Evolutionary conservation across 2,797 vertebrate species (phyloP).

Genomic region (Meriones psammophilus): DNA sequence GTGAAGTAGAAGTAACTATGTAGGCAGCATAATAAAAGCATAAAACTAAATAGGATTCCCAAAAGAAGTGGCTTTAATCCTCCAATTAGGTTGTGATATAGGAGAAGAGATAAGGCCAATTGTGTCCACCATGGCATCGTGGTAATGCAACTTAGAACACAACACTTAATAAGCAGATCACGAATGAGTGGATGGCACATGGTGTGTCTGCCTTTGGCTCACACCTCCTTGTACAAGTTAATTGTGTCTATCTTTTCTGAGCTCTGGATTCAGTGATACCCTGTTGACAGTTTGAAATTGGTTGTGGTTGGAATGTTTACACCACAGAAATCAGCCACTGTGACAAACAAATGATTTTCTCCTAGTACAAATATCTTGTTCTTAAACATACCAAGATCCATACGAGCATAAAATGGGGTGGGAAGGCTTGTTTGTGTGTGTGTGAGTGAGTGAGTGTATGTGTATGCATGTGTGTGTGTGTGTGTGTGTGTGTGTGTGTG

Average conservation of each 20-base stretch:
- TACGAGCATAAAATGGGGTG: too few relatives aligned
- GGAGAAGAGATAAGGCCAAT: neutral
- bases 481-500: neutral
- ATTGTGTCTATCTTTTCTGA: neutral
- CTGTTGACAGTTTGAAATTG: neutral
- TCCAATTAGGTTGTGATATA: neutral
- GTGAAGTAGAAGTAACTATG: neutral
- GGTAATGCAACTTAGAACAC: neutral
- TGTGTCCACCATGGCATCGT: neutral
- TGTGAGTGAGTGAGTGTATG: too few relatives aligned
- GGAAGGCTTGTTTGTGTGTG: too few relatives aligned
- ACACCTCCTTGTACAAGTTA: neutral
- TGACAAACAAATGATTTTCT: neutral
- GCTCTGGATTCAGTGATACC: neutral
- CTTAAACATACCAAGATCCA: neutral
- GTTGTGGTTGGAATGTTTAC: neutral
- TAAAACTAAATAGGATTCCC: neutral
- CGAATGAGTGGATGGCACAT: neutral
- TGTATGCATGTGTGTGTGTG: neutral
- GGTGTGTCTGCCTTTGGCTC: neutral
- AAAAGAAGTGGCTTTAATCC: neutral
- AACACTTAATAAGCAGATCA: neutral
- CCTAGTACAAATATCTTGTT: neutral
- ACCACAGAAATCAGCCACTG: neutral
- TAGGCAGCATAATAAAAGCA: neutral